phyloP scores from a whole-genome alignment of 2,888 invertebrate genomes.

The Heteromurus nitidus region DNA sequence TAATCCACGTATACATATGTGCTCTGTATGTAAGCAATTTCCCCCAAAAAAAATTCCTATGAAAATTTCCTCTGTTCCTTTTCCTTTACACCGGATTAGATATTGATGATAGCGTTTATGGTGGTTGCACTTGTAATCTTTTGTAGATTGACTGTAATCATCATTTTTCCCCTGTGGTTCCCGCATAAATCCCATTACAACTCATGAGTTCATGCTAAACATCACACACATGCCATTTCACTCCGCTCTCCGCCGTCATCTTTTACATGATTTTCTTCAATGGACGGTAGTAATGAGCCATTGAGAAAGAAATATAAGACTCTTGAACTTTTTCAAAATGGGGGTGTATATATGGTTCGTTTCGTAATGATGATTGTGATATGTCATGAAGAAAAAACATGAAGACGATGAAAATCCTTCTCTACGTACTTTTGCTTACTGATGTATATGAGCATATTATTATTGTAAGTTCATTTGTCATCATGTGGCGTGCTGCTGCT shows the following conservation, averaged over 20 bases:
- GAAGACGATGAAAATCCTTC: too few relatives aligned
- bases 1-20: too few relatives aligned
- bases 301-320: background rate
- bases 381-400: too few relatives aligned
- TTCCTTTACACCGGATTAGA: slow-evolving; percentile 48
- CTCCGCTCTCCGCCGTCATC: too few relatives aligned
- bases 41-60: slow-evolving; percentile 27
- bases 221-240: too few relatives aligned
- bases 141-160: slow-evolving; percentile 28
- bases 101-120: slow-evolving; percentile 33
- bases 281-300: background rate
- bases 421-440: too few relatives aligned
- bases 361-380: too few relatives aligned
- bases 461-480: background rate
- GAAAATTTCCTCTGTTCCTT: slow-evolving; percentile 27
- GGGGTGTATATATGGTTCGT: background rate
- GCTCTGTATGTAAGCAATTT: background rate
- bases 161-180: too few relatives aligned
- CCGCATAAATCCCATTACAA: slow-evolving; percentile 1
- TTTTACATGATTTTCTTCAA: too few relatives aligned
- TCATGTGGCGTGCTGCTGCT: too few relatives aligned
- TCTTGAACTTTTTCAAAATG: background rate
- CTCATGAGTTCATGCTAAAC: too few relatives aligned
- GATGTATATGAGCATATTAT: background rate
- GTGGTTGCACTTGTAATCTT: slow-evolving; percentile 3